Evolutionary conservation across 2,888 invertebrate genomes (phyloP).

Genomic region (Rosalia funebris): DNA sequence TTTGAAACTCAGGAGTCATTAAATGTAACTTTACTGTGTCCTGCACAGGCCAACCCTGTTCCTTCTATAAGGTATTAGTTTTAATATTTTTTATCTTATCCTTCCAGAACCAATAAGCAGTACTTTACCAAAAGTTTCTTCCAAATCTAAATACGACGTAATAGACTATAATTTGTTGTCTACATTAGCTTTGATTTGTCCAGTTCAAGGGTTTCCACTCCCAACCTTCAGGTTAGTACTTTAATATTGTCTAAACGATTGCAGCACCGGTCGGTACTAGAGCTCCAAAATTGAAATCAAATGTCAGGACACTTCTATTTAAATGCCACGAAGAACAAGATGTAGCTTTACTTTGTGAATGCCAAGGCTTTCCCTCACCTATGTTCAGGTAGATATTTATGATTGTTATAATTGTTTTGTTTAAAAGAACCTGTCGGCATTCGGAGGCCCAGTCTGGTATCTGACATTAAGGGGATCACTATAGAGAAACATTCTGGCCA

Average conservation of each 20-base stretch:
- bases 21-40: constrained; percentile 75
- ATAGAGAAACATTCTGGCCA: constrained; percentile 57
- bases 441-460: constrained; percentile 56
- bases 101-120: constrained; percentile 66
- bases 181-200: constrained; percentile 72
- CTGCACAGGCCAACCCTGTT: constrained; percentile 80
- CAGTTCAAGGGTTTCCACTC: constrained; percentile 76
- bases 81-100: constrained; percentile 1
- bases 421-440: constrained; percentile 58
- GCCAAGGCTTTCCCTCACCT: constrained; percentile 70
- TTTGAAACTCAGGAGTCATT: constrained; percentile 66
- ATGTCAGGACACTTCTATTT: constrained; percentile 53
- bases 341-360: constrained; percentile 64
- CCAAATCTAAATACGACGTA: constrained; percentile 60
- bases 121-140: constrained; percentile 65
- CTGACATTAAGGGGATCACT: constrained; percentile 53
- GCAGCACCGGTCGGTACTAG: constrained; percentile 64
- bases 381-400: constrained; percentile 65
- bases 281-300: constrained; percentile 59
- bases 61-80: constrained; percentile 75
- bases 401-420: constrained; percentile 21
- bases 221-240: constrained; percentile 63
- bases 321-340: constrained; percentile 48
- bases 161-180: constrained; percentile 49
- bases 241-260: constrained; percentile 14